These are phyloP conservation scores for Mesoclemmys tuberculata DNA, from an alignment of 2,113 vertebrate species.

Conservation along the genomic window DNA sequence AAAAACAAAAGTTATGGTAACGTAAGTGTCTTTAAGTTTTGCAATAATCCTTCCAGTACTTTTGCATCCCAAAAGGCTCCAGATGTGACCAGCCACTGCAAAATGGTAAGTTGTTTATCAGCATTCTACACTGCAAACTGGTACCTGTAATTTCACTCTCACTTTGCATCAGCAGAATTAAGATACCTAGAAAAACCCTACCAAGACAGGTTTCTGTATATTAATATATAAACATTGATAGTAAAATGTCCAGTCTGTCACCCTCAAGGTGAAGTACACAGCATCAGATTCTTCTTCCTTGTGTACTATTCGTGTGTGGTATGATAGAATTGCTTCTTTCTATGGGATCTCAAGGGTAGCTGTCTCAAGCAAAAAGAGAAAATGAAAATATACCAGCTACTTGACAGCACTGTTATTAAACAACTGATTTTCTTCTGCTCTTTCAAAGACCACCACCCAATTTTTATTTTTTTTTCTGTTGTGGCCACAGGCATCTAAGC, in stretches of 20 bases:
- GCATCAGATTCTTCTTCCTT: not conserved
- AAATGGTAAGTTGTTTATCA: slow-evolving; percentile 84
- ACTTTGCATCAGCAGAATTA: slow-evolving; percentile 79
- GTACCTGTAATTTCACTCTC: slow-evolving; percentile 80
- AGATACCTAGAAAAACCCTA: slow-evolving; percentile 57
- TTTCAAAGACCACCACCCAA: not conserved
- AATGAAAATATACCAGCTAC: not conserved
- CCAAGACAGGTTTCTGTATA: slow-evolving; percentile 45
- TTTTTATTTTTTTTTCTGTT: not conserved
- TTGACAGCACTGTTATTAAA: not conserved
- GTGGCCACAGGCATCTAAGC: not conserved
- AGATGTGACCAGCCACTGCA: slow-evolving; percentile 84
- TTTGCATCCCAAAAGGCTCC: slow-evolving; percentile 83
- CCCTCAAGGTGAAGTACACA: slow-evolving; percentile 9
- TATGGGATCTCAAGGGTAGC: not conserved
- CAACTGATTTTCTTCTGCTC: not conserved
- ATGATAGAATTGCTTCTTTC: not conserved
- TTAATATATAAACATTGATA: not conserved
- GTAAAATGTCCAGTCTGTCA: slow-evolving; percentile 11
- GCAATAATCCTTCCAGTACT: slow-evolving; percentile 84
- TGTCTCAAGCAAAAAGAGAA: not conserved
- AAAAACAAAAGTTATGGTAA: slow-evolving; percentile 80
- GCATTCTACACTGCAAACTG: slow-evolving; percentile 68
- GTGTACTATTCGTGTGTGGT: not conserved
- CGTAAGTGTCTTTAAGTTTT: slow-evolving; percentile 80